A percentile compares a stretch with the other conserved stretches of the same genome.
Evolutionary conservation across 2,888 invertebrate species (phyloP).

Genomic region (Cantharis rustica): DNA sequence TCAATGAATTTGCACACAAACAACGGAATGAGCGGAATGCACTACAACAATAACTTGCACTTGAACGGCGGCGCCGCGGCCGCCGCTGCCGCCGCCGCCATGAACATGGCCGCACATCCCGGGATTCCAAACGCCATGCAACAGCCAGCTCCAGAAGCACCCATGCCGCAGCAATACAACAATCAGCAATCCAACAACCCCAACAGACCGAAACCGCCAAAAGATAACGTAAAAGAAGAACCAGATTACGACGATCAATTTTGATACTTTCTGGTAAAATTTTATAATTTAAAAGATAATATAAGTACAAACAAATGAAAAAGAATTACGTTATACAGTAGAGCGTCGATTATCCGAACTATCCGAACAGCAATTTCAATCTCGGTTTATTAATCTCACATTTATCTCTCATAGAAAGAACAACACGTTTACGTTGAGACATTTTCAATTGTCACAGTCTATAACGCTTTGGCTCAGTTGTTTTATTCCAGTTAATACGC

Average conservation of each 20-base stretch:
- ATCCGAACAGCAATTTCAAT: no score
- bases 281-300: not conserved
- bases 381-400: no score
- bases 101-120: not conserved
- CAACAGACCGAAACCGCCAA: not conserved
- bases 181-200: not conserved
- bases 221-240: not conserved
- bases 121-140: not conserved
- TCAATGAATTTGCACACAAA: slow-evolving; percentile 40
- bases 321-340: no score
- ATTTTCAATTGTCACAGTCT: no score
- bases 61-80: not conserved
- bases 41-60: not conserved
- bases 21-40: not conserved
- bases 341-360: no score
- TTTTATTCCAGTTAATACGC: no score
- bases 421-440: no score
- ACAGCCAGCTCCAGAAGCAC: not conserved
- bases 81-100: not conserved
- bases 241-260: not conserved
- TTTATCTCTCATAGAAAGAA: no score
- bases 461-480: no score
- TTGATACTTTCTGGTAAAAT: not conserved
- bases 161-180: not conserved
- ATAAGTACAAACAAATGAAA: no score